Evolutionary conservation across 2,797 vertebrate genomes (phyloP), one percentile per base, ranked within the genome.

Genomic region (Clarias laeviceps): DNA sequence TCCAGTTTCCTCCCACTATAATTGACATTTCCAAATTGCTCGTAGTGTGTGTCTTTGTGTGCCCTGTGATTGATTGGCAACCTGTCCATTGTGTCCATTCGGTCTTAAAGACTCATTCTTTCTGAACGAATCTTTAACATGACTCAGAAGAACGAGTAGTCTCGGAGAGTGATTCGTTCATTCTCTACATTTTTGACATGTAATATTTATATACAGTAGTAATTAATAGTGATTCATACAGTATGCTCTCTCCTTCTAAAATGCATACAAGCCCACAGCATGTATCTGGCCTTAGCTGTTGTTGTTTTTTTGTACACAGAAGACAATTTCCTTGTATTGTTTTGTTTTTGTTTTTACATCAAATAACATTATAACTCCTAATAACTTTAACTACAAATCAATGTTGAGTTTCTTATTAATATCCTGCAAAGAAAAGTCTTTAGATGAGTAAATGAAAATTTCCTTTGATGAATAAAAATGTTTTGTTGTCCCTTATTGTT

Each of bases 401-500:
- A 40, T 9, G 12, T 68, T 68, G 11, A 45, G 1, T 66, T 78
- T 70, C 66, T 27, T 20, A 61, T 32, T 54, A 20, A 45, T 69
- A 32, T 37, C 4, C n/a, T 34, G 20, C 37, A 17, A 50, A 68
- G 29, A 40, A 50, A 78, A 37, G 64, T 45, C 7, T 61, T 61
- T 79, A 62, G 24, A n/a, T 59, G 18, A 32, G 32, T 6, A 32
- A 34, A 34, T 32, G 15, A 32, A 32, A 22, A 59, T 32, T 9
- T 50, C 11, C 12, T 50, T 50, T 12, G 45, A 50, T 50, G 45
- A 50, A 50, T 50, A 14, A 50, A 50, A 14, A 50, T 20, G 27
- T 34, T 61, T 61, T 78, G 32, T 77, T 34, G 57, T 77, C 54
- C 18, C 2, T 6, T 14, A 65, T 57, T 74, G 78, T 56, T 85